Conservation (phyloP, 2,888 invertebrate species). For the Troides oblongomaculatus region DNA sequence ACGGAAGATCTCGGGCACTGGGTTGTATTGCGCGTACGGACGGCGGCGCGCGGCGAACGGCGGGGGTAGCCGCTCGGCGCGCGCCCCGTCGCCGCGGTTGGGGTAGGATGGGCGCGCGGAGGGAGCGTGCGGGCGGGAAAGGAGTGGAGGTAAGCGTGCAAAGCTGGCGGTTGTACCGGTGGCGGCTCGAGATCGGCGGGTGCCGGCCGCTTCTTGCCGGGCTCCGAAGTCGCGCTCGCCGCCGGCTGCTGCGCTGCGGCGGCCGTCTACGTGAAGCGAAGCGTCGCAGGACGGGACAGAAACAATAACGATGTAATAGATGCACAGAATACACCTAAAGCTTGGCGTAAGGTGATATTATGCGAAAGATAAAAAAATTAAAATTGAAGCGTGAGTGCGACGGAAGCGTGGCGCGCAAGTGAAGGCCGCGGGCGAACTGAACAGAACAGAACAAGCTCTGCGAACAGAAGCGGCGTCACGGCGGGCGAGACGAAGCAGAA, state of each 20-base stretch:
- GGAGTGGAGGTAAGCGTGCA: conserved; percentile 80
- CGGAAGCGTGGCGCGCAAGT: conserved; percentile 78
- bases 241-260: conserved; percentile 82
- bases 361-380: conserved; percentile 76
- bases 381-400: conserved; percentile 80
- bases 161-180: conserved; percentile 92
- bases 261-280: conserved; percentile 80
- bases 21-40: conserved; percentile 39
- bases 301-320: conserved; percentile 80
- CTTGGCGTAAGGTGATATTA: conserved; percentile 77
- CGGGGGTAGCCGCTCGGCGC: conserved; percentile 53
- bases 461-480: conserved; percentile 77
- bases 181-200: conserved; percentile 83
- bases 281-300: conserved; percentile 80
- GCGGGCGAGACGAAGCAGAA: conserved; percentile 75
- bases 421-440: conserved; percentile 53
- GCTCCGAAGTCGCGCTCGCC: conserved; percentile 85
- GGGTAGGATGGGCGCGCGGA: conserved; percentile 52
- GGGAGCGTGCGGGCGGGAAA: conserved; percentile 58
- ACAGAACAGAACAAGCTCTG: conserved; percentile 75
- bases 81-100: conserved; percentile 49
- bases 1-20: conserved; percentile 50
- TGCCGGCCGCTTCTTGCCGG: conserved; percentile 96
- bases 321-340: conserved; percentile 81
- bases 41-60: conserved; percentile 44